Conservation (phyloP, 2,113 vertebrate species). For the Delphinapterus leucas region DNA sequence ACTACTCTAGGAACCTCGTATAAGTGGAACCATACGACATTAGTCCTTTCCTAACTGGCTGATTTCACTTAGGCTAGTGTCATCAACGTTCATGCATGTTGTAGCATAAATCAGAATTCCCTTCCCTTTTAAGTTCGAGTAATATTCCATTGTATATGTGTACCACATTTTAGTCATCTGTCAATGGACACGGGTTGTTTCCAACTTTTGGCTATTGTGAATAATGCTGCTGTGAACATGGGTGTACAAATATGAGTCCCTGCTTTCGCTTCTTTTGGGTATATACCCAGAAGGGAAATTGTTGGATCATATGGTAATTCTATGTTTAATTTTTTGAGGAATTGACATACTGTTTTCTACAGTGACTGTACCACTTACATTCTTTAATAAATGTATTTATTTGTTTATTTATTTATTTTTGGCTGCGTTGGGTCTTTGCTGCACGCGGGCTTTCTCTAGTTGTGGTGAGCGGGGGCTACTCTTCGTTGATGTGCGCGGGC, state of each 20-base stretch:
- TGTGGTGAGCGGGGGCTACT: too few relatives aligned
- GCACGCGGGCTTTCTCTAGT: too few relatives aligned
- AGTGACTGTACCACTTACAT: too few relatives aligned
- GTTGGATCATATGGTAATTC: too few relatives aligned
- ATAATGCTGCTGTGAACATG: background rate
- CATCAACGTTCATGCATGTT: background rate
- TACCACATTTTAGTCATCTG: slow-evolving; percentile 1
- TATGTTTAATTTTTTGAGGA: too few relatives aligned
- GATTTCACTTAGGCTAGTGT: background rate
- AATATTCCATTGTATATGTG: background rate
- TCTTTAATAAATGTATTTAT: too few relatives aligned
- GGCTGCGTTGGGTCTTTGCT: too few relatives aligned
- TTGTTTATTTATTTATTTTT: too few relatives aligned
- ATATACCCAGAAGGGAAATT: too few relatives aligned
- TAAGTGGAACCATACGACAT: background rate
- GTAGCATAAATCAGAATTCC: background rate
- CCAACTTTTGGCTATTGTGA: background rate
- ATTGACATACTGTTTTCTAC: too few relatives aligned
- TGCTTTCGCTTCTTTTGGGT: background rate
- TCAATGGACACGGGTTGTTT: background rate
- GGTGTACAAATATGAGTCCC: background rate
- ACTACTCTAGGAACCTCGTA: background rate
- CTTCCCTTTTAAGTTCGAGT: slow-evolving; percentile 26
- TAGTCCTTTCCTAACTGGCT: background rate
- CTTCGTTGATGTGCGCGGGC: too few relatives aligned